Percentiles rank a stretch among this genome's conserved stretches.
These are phyloP conservation scores for Gnathonemus longibarbis DNA, from an alignment of 2,113 vertebrate species.

Conservation along the genomic window DNA sequence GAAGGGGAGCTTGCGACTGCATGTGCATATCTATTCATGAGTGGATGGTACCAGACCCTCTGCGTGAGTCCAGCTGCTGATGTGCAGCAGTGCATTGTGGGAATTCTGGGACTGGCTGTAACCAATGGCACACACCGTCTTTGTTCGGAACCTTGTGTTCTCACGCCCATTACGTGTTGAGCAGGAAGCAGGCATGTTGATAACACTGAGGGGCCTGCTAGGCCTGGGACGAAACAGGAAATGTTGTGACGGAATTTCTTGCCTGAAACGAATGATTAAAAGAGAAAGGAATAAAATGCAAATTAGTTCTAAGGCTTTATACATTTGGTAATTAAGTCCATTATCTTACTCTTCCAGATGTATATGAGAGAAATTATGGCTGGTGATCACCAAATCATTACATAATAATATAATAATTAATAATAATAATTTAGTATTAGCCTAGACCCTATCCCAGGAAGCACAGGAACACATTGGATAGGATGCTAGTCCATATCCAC, in stretches of 20 bases:
- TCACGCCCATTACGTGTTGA: neutral
- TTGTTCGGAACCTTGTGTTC: neutral
- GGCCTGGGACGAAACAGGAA: neutral
- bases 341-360: neutral
- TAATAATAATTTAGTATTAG: neutral
- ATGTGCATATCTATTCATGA: neutral
- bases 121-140: neutral
- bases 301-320: neutral
- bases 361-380: neutral
- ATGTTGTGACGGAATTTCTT: neutral
- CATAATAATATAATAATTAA: neutral
- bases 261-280: neutral
- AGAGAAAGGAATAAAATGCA: neutral
- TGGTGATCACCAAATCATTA: neutral
- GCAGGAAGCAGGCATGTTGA: neutral
- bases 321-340: neutral
- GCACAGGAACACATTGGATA: neutral
- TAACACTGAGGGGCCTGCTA: neutral
- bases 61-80: neutral
- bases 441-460: neutral
- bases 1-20: neutral
- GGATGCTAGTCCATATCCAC: neutral
- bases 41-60: neutral
- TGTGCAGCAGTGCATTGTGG: constrained; percentile 6
- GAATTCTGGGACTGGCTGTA: neutral